Evolutionary conservation across 2,113 vertebrate genomes (phyloP).

Genomic region (Rhabdornis inornatus): DNA sequence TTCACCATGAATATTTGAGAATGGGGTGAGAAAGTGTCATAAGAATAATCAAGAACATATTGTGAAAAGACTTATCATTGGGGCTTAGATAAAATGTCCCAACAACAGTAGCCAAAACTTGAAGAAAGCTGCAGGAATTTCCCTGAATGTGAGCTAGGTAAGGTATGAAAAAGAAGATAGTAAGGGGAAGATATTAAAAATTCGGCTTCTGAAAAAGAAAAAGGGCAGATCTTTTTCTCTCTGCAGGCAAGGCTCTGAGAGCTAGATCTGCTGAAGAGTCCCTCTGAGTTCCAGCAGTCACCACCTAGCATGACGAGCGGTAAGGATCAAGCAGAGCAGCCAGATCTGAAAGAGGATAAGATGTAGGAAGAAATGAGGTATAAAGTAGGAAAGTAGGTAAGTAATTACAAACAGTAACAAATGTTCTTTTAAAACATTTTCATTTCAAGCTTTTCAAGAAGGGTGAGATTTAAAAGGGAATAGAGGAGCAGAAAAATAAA

Average conservation of each 20-base stretch:
- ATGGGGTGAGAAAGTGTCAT: not conserved
- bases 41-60: not conserved
- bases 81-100: not conserved
- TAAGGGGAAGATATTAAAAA: not conserved
- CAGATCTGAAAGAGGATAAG: not conserved
- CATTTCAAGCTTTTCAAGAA: not conserved
- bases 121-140: not conserved
- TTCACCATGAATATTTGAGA: not conserved
- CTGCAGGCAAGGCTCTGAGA: not conserved
- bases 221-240: not conserved
- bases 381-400: not conserved
- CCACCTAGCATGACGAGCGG: fast-evolving
- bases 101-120: not conserved
- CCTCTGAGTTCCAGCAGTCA: not conserved
- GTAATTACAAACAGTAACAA: not conserved
- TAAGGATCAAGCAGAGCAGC: not conserved
- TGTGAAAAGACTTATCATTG: not conserved
- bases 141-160: not conserved
- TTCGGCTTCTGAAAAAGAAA: not conserved
- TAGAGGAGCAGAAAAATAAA: not conserved
- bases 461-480: not conserved
- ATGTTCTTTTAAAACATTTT: not conserved
- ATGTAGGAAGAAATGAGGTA: not conserved
- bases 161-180: not conserved
- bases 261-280: not conserved